Evolutionary conservation across 2,113 vertebrate species (phyloP).

Genomic region (rabbit (Oryctolagus cuniculus)): DNA sequence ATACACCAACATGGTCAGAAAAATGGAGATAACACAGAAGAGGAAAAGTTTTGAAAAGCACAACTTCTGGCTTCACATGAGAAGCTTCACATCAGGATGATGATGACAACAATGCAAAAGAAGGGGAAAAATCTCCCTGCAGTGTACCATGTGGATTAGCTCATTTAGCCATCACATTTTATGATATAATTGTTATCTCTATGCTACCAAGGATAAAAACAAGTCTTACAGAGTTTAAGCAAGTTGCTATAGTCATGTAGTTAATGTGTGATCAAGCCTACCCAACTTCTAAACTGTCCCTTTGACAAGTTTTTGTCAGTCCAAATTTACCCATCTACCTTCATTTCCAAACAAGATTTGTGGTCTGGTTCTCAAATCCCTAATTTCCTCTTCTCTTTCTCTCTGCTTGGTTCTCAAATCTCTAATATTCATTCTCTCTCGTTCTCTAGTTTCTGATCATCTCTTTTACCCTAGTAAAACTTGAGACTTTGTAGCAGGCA

Average conservation of each 20-base stretch:
- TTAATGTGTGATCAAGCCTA: not conserved
- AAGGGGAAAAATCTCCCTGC: not conserved
- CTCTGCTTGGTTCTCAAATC: not conserved
- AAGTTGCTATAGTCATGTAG: not conserved
- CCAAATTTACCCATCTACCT: not conserved
- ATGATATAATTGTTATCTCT: not conserved
- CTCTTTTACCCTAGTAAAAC: not conserved
- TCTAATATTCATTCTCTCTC: not conserved
- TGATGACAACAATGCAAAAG: not conserved
- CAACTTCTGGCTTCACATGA: not conserved
- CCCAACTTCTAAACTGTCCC: not conserved
- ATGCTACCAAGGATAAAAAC: not conserved
- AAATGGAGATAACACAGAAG: not conserved
- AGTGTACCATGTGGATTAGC: not conserved
- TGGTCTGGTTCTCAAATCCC: not conserved
- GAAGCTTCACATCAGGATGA: not conserved
- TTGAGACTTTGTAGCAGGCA: not conserved
- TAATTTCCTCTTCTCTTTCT: not conserved
- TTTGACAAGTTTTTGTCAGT: not conserved
- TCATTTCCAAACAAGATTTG: not conserved
- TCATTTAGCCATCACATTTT: not conserved
- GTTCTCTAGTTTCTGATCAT: not conserved
- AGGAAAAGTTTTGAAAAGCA: not conserved
- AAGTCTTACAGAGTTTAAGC: not conserved
- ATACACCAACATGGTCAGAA: not conserved